Evolutionary conservation across 2,113 vertebrate genomes (phyloP), one percentile per base, ranked within the genome.

Genomic region (Eretmochelys imbricata): DNA sequence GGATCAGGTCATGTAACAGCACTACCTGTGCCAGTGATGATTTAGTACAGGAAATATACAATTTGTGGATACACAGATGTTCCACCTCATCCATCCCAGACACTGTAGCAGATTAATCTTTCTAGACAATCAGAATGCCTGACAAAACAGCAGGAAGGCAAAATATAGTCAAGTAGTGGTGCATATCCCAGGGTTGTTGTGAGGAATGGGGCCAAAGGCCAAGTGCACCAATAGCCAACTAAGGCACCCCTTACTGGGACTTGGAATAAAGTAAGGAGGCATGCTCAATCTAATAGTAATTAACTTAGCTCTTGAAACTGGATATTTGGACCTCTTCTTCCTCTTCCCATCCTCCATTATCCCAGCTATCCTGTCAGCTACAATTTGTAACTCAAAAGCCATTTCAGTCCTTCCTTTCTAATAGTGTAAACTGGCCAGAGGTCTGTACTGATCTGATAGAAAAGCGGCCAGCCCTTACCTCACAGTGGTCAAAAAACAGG

Each of bases 81-180:
- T 69, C 24, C 6, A 13, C 84, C 54, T 22, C 16, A 35, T 59
- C 50, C 48, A 84, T 87, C 17, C 76, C 76, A 82, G 25, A 29
- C 0, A 0, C 8, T 14, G 12, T 10, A 85, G 10, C 19, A 87
- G 19, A 29, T 91, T 83, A 85, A 27, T 84, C 38, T 76, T 51
- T 65, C 50, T 50, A 20, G 17, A 89, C 48, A 79, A 51, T 4
- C 80, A 76, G 54, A 49, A 50, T 27, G 22, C 11, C 20, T 80
- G 46, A 79, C n/a, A 75, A 50, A 84, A 91, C 82, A 90, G 2
- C n/a, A 51, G 1, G 72, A 31, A 84, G 9, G 5, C 46, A 82
- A 86, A 89, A 8, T 13, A 85, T 51, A 90, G 6, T 55, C 80
- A n/a, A 38, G 17, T 69, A 38, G 5, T 69, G n/a, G 87, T 76